phyloP scores from a whole-genome alignment of 2,888 invertebrate species.

The Epirrhoe tristata region DNA sequence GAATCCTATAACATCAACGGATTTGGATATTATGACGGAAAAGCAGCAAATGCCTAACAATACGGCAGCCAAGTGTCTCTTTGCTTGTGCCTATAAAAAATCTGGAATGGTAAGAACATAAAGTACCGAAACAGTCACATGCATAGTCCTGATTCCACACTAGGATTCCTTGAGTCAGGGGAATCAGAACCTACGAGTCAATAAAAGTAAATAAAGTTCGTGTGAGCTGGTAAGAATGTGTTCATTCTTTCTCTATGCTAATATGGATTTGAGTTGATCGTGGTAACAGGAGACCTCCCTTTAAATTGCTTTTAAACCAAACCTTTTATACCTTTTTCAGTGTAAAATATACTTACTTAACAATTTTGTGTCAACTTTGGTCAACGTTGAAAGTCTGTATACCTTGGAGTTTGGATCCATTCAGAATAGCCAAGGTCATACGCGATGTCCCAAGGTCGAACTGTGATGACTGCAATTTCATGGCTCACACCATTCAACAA shows the following conservation, averaged over 20 bases:
- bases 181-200: no score
- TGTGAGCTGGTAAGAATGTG: no score
- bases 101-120: constrained; percentile 70
- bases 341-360: no score
- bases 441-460: constrained; percentile 49
- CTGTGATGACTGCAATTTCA: constrained; percentile 62
- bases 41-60: constrained; percentile 61
- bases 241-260: no score
- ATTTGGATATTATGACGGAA: constrained; percentile 54
- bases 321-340: no score
- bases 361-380: neutral
- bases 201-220: no score
- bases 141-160: no score
- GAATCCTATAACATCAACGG: constrained; percentile 52
- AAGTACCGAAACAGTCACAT: neutral
- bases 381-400: constrained; percentile 1
- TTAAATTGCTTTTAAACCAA: no score
- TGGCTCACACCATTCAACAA: constrained; percentile 53
- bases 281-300: no score
- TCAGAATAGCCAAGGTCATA: constrained; percentile 2
- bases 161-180: no score
- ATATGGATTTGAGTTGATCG: no score
- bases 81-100: constrained; percentile 78
- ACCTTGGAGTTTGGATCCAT: constrained; percentile 8
- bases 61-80: constrained; percentile 68